These are phyloP conservation scores for Thripadectes ignobilis DNA, from an alignment of 2,797 vertebrate genomes.

Conservation along the genomic window DNA sequence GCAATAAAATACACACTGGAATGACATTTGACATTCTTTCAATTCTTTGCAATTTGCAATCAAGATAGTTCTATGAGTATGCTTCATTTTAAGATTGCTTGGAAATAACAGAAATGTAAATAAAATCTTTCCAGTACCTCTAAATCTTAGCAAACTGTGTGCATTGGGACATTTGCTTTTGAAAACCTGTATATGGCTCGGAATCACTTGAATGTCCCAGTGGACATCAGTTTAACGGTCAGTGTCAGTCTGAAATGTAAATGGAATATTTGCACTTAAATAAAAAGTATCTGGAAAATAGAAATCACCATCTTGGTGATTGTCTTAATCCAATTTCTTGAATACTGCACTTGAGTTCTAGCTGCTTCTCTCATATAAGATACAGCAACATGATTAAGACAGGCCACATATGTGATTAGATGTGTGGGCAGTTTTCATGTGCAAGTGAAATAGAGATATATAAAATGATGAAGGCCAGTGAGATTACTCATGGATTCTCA, in stretches of 20 bases:
- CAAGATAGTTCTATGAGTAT: not conserved
- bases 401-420: not conserved
- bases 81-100: conserved; percentile 43
- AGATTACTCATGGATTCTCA: not conserved
- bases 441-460: not conserved
- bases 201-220: not conserved
- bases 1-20: conserved; percentile 58
- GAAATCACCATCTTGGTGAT: not conserved
- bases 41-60: conserved; percentile 70
- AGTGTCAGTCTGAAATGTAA: not conserved
- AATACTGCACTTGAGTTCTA: not conserved
- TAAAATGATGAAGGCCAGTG: not conserved
- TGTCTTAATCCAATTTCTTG: not conserved
- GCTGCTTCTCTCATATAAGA: not conserved
- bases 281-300: not conserved
- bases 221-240: not conserved
- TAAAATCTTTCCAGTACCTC: not conserved
- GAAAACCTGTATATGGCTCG: not conserved
- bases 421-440: not conserved
- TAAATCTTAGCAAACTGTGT: not conserved
- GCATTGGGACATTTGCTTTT: not conserved
- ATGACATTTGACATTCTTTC: conserved; percentile 69
- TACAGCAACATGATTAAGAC: not conserved
- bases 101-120: conserved; percentile 34
- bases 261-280: not conserved